These are phyloP conservation scores for Dusona sp. DNA, from an alignment of 2,888 invertebrate genomes.

Conservation along the genomic window DNA sequence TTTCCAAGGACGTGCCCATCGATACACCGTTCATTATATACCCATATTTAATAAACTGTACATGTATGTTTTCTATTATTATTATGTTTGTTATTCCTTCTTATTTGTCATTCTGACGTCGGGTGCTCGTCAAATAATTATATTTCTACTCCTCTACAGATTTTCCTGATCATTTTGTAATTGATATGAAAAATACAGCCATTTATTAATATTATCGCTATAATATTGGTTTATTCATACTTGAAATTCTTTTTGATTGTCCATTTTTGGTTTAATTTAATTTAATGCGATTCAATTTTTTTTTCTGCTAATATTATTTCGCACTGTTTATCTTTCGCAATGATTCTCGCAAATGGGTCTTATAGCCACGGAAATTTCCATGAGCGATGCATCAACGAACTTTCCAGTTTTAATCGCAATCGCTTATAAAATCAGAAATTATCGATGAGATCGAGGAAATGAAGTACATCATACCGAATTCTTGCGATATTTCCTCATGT, in stretches of 20 bases:
- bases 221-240: no score
- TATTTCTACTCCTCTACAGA: neutral
- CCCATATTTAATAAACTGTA: neutral
- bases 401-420: constrained; percentile 17
- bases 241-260: neutral
- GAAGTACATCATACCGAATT: constrained; percentile 36
- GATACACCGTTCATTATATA: neutral
- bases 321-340: neutral
- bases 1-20: constrained; percentile 39
- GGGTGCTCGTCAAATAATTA: neutral
- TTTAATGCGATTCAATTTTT: neutral
- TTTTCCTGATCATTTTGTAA: neutral
- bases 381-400: neutral
- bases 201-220: neutral
- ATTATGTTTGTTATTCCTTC: neutral
- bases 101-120: neutral
- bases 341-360: neutral
- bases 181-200: no score
- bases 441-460: constrained; percentile 29
- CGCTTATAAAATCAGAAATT: neutral
- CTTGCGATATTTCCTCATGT: neutral
- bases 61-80: neutral
- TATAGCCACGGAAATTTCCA: neutral
- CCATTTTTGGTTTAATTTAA: neutral
- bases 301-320: neutral